Conservation (phyloP, 2,113 vertebrate species). For the Phalacrocorax brasilianus region DNA sequence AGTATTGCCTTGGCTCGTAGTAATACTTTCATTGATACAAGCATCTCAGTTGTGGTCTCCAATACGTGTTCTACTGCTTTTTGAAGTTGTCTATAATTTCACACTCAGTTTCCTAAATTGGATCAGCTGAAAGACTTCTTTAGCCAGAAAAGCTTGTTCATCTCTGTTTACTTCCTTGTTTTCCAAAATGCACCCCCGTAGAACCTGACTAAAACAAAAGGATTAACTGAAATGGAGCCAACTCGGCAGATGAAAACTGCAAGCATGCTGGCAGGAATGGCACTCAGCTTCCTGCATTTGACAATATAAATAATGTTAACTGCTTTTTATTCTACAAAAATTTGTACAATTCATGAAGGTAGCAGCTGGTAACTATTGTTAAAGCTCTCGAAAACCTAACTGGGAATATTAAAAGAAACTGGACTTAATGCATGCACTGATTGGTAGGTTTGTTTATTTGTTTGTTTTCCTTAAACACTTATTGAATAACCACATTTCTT, state of each 20-base stretch:
- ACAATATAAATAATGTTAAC: background rate
- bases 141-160: background rate
- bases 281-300: background rate
- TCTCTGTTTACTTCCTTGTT: slow-evolving; percentile 1
- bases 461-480: background rate
- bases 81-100: background rate
- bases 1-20: background rate
- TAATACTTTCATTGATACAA: background rate
- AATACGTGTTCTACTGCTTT: background rate
- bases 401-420: background rate
- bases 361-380: background rate
- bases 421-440: background rate
- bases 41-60: background rate
- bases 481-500: background rate
- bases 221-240: slow-evolving; percentile 14
- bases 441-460: background rate
- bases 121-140: background rate
- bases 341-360: background rate
- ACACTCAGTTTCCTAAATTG: background rate
- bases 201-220: slow-evolving; percentile 1
- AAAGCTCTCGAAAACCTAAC: background rate
- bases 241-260: background rate
- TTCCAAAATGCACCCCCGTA: background rate
- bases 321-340: background rate
- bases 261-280: background rate